A percentile compares a stretch with the other conserved stretches of the same genome.
phyloP scores from a whole-genome alignment of 1,140 invertebrate genomes.

The Drosophila auraria region DNA sequence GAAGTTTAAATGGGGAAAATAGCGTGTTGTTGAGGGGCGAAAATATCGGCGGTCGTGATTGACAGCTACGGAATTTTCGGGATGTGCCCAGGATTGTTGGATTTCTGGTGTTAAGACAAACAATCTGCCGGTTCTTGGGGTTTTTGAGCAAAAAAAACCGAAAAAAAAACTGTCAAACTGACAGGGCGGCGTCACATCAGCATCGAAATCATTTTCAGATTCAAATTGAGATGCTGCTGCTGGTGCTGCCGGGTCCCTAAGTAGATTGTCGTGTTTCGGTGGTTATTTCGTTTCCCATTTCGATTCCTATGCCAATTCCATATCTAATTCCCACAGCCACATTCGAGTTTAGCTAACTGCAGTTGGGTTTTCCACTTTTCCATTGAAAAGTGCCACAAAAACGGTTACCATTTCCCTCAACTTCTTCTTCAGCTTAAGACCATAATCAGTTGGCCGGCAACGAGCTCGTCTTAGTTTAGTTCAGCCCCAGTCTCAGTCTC shows the following conservation, averaged over 20 bases:
- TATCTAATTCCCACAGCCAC: conserved; percentile 7
- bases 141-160: conserved; percentile 45
- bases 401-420: conserved; percentile 16
- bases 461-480: conserved; percentile 22
- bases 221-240: conserved; percentile 15
- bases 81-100: conserved; percentile 7
- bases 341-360: conserved; percentile 24
- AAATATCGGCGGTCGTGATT: conserved; percentile 57
- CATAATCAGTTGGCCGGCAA: conserved; percentile 35
- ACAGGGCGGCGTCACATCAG: conserved; percentile 26
- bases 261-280: conserved; percentile 67
- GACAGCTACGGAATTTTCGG: conserved; percentile 56
- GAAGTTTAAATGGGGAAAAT: conserved; percentile 57
- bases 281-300: conserved; percentile 44
- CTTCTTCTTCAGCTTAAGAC: conserved; percentile 28
- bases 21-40: conserved; percentile 17
- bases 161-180: conserved; percentile 57
- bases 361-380: conserved; percentile 34
- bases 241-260: conserved; percentile 41
- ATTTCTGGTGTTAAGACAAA: conserved; percentile 67
- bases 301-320: conserved; percentile 7
- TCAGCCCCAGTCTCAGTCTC: neutral
- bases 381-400: conserved; percentile 50
- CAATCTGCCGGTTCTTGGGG: conserved; percentile 69
- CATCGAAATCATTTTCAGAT: conserved; percentile 27